Base-by-base conservation (phyloP, 2,888 invertebrate species). In the Troglohyphantes excavatus region DNA sequence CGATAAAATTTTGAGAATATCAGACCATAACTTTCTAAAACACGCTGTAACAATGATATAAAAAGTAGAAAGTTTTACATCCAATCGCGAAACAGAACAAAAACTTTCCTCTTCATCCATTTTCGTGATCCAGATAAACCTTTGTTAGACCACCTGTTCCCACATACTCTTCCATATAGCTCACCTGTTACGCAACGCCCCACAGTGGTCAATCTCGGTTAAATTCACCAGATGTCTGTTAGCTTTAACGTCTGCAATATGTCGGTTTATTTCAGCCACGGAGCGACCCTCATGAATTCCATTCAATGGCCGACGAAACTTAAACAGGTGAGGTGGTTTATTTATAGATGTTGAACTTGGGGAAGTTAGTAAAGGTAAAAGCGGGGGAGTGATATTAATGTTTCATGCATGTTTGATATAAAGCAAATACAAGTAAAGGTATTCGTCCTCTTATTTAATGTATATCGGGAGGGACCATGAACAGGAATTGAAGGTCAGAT, bases 141-240 rank as follows among this genome's bases (percentile, higher is more conserved):
- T 81, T 68, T 68, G 29, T 68, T 21, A 29, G 17, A n/a, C 26
- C 79, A 68, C 68, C 68, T 53, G 79, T 53, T 68, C 5, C 63
- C 21, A 21, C 11, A n/a, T n/a, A n/a, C n/a, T n/a, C n/a, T n/a
- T n/a, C n/a, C n/a, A n/a, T n/a, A n/a, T n/a, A n/a, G n/a, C n/a
- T n/a, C n/a, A n/a, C n/a, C n/a, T n/a, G n/a, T n/a, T 33, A 33
- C 33, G 5, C 3, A 9, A 33, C 33, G 3, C 33, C 33, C 3
- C 33, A 9, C 33, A 6, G n/a, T 53, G 53, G n/a, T 53, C 53
- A 53, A 2, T 46, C 17, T 13, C 53, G 17, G 65, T 26, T 65
- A 11, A 26, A 11, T 59, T 9, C 11, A 19, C 11, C 33, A n/a
- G 17, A n/a, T 33, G 6, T 33, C 33, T 68, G 23, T 33, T 17